Conservation (phyloP, 1,140 invertebrate genomes). For the Copidosoma floridanum region DNA sequence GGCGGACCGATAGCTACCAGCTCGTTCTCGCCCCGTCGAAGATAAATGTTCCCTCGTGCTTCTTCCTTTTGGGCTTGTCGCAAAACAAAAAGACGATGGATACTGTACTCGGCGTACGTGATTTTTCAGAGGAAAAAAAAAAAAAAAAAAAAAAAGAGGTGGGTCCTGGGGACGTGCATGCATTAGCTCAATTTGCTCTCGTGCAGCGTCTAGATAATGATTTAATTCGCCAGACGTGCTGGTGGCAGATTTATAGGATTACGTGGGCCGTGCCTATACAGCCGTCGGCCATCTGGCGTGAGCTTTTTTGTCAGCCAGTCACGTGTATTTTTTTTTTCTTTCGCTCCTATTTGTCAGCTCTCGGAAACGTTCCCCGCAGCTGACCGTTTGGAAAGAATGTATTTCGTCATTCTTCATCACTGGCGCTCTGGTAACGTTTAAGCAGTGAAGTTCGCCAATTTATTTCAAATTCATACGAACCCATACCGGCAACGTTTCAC, state of each 20-base stretch:
- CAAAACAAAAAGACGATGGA: too few species aligned
- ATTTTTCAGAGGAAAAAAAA: background rate
- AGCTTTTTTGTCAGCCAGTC: background rate
- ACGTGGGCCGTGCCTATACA: slow-evolving; percentile 33
- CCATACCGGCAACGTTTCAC: too few species aligned
- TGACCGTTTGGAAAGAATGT: too few species aligned
- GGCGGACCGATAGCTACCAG: too few species aligned
- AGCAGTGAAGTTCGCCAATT: too few species aligned
- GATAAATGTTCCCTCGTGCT: background rate
- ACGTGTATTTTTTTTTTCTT: background rate
- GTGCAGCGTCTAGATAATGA: slow-evolving; percentile 48
- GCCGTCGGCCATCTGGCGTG: background rate
- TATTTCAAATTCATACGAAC: too few species aligned
- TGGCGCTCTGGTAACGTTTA: too few species aligned
- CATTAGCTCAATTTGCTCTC: slow-evolving; percentile 44
- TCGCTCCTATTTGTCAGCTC: background rate
- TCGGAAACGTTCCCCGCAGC: too few species aligned
- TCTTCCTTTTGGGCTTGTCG: background rate
- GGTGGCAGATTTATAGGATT: slow-evolving; percentile 48
- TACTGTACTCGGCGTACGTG: background rate
- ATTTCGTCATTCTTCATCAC: too few species aligned
- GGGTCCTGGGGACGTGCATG: slow-evolving; percentile 25
- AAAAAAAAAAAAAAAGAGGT: too few species aligned
- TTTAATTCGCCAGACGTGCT: slow-evolving; percentile 45
- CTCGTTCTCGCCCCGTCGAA: too few species aligned